Conservation (phyloP, 2,888 invertebrate species). For the Metacarcinus magister region DNA sequence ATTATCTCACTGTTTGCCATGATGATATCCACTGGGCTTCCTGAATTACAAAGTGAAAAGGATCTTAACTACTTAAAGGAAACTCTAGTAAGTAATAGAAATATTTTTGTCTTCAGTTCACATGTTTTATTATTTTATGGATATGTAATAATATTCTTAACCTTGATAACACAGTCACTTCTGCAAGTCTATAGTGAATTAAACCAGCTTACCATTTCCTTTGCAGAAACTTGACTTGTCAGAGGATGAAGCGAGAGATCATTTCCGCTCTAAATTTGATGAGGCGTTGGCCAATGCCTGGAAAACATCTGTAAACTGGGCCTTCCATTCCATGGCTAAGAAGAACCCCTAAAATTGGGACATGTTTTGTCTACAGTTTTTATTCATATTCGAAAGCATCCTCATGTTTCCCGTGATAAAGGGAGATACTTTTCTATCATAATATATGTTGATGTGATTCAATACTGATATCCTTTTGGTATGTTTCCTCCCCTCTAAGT, state of each 20-base stretch:
- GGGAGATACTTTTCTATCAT: too few species aligned
- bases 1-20: conserved; percentile 97
- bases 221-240: conserved; percentile 92
- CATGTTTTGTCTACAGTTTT: background rate
- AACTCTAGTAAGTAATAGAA: conserved; percentile 89
- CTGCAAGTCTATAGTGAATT: background rate
- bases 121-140: background rate
- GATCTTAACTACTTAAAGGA: conserved; percentile 96
- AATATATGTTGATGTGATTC: background rate
- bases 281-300: conserved; percentile 96
- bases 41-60: conserved; percentile 95
- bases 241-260: conserved; percentile 93
- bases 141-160: too few species aligned
- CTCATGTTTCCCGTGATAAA: background rate
- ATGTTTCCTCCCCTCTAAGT: background rate
- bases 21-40: conserved; percentile 98
- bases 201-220: background rate
- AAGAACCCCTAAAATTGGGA: conserved; percentile 55
- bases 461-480: background rate
- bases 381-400: background rate
- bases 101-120: background rate
- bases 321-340: conserved; percentile 87
- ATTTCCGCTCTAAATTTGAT: conserved; percentile 95
- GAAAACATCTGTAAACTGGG: conserved; percentile 97
- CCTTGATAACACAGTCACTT: background rate